Base-by-base conservation (phyloP, 2,888 invertebrate species). In the Oxycera nigricornis region DNA sequence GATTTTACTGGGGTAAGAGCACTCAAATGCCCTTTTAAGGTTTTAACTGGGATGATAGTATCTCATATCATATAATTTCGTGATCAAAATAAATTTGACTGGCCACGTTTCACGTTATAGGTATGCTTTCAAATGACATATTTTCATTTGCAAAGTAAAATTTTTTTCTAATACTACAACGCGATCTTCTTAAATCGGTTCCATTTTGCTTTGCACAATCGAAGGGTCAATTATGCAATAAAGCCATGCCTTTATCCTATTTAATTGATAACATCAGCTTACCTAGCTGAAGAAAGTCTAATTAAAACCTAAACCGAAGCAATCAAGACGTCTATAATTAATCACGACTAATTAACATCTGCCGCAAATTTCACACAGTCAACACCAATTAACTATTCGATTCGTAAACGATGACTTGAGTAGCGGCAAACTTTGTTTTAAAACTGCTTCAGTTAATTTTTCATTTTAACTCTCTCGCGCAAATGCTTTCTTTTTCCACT, bases 331-430 rank as follows among this genome's bases (percentile, higher is more conserved):
- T 74, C 72, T 67, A 75, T 77, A 78, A 79, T 79, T 79, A 78
- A 79, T 79, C 79, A 79, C 78, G 78, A 78, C 77, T 78, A 78
- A 79, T 78, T 78, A 77, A 77, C 76, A 77, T 73, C 74, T 77
- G 78, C 79, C 79, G 77, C 79, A 79, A 78, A 79, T 79, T 79
- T 79, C 78, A 77, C 77, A 78, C 77, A 77, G 78, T 79, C 79
- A 77, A 73, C 73, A 77, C 77, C 78, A 79, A 79, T 79, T 79
- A 79, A 75, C 68, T 77, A 17, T 35, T 68, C 73, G 72, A 76
- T 76, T 76, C 72, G 72, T 76, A 75, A 73, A 65, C 30, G 70
- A 70, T 55, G 31, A 65, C 39, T 65, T 39, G 9, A 39, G 39
- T 26, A 65, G 39, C 41, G 39, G 24, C 28, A 39, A 41, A 39